Evolutionary conservation across 2,888 invertebrate species (phyloP).

Genomic region (Rutpela maculata): DNA sequence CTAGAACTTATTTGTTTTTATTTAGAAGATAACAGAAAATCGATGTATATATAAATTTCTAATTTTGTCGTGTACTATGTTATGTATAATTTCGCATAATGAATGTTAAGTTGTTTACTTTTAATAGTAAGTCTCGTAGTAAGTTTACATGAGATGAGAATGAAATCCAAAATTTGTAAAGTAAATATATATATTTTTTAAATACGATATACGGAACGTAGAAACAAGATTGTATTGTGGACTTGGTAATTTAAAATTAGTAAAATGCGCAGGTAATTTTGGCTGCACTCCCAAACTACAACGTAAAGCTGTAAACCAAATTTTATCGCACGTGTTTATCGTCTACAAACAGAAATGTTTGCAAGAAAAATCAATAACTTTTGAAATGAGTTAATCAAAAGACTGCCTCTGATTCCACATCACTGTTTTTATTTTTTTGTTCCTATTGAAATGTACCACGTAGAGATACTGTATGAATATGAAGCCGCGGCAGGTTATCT

Average conservation of each 20-base stretch:
- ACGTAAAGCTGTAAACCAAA: slow-evolving; percentile 7
- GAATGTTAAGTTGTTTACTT: too few species aligned
- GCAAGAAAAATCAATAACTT: slow-evolving; percentile 5
- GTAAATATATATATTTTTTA: too few species aligned
- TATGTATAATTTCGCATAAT: too few species aligned
- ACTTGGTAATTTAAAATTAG: slow-evolving; percentile 23
- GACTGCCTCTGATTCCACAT: background rate
- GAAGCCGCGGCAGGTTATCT: background rate
- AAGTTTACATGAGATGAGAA: too few species aligned
- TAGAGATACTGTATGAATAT: background rate
- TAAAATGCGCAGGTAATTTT: slow-evolving; percentile 36
- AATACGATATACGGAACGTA: too few species aligned
- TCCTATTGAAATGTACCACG: background rate
- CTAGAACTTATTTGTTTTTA: too few species aligned
- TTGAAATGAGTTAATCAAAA: slow-evolving; percentile 1
- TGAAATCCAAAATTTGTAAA: too few species aligned
- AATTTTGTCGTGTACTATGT: too few species aligned
- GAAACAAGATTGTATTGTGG: too few species aligned
- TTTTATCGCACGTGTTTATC: background rate
- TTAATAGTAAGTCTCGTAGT: too few species aligned
- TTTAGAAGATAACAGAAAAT: too few species aligned
- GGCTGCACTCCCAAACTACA: slow-evolving; percentile 9
- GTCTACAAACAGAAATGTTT: background rate
- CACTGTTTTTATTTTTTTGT: background rate
- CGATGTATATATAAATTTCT: too few species aligned